Conservation (phyloP, 1,140 invertebrate species). For the Pseudomyrmex cubaensis region DNA sequence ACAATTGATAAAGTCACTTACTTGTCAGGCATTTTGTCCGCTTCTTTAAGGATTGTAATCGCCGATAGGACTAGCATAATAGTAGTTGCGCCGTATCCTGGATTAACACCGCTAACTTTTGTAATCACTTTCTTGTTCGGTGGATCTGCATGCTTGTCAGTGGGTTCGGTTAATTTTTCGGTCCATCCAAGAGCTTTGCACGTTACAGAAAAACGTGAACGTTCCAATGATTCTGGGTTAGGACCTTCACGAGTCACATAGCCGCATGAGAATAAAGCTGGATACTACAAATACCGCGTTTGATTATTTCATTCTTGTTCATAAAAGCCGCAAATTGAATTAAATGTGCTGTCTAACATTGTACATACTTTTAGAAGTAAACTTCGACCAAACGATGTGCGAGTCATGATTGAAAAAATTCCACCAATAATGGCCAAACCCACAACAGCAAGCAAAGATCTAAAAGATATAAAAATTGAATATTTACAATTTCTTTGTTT, state of each 20-base stretch:
- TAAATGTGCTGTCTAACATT: constrained; percentile 18
- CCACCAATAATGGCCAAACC: constrained; percentile 85
- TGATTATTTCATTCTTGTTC: not conserved
- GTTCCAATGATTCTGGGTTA: constrained; percentile 87
- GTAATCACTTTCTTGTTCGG: constrained; percentile 90
- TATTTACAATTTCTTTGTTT: not conserved
- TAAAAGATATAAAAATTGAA: constrained; percentile 59
- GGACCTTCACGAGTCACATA: constrained; percentile 89
- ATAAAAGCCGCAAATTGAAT: not conserved
- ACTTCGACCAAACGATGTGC: constrained; percentile 87
- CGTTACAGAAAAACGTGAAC: constrained; percentile 88
- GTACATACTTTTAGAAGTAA: constrained; percentile 88
- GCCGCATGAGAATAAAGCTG: constrained; percentile 91
- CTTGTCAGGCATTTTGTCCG: constrained; percentile 90
- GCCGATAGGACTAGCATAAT: constrained; percentile 89
- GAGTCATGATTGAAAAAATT: constrained; percentile 89
- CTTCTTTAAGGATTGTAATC: constrained; percentile 91
- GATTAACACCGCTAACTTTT: constrained; percentile 88
- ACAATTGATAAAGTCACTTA: constrained; percentile 75
- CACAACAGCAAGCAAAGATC: constrained; percentile 84
- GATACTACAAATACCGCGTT: constrained; percentile 86
- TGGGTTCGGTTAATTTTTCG: constrained; percentile 87
- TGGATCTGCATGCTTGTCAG: constrained; percentile 87
- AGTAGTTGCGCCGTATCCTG: constrained; percentile 93
- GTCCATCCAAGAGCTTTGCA: constrained; percentile 93